Evolutionary conservation across 2,113 vertebrate genomes (phyloP).

Genomic region (Etia nguti): DNA sequence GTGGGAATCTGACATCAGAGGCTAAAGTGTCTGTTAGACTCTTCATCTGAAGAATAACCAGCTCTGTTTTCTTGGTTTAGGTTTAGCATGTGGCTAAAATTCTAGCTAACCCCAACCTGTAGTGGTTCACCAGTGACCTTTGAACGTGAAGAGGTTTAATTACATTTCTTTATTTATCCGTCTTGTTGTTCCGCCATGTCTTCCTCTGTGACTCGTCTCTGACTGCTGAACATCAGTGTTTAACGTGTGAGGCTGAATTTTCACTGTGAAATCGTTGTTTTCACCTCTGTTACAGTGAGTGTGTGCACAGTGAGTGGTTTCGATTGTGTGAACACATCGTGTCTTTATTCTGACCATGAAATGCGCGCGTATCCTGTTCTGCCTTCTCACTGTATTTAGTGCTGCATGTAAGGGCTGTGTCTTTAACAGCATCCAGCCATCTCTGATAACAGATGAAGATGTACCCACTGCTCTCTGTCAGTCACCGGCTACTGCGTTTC

Average conservation of each 20-base stretch:
- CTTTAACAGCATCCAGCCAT: not conserved
- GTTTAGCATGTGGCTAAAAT: not conserved
- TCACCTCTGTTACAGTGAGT: not conserved
- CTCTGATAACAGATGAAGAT: not conserved
- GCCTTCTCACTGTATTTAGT: not conserved
- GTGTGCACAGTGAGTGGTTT: not conserved
- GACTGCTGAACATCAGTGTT: not conserved
- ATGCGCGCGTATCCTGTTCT: not conserved
- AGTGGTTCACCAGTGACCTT: not conserved
- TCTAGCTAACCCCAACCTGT: not conserved
- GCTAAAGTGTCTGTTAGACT: not conserved
- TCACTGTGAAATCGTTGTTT: not conserved
- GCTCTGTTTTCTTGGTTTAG: rapidly evolving
- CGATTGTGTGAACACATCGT: rapidly evolving
- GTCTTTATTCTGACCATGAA: not conserved
- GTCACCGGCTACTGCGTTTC: not conserved
- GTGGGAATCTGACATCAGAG: rapidly evolving
- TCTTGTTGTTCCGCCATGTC: rapidly evolving
- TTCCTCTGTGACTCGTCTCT: not conserved
- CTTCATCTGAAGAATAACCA: not conserved
- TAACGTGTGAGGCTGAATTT: not conserved
- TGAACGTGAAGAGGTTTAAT: not conserved
- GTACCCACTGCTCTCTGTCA: not conserved
- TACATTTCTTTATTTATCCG: rapidly evolving
- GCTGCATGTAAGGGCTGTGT: not conserved